Conservation (phyloP, 1,140 invertebrate species). For the Drosophila lowei region DNA sequence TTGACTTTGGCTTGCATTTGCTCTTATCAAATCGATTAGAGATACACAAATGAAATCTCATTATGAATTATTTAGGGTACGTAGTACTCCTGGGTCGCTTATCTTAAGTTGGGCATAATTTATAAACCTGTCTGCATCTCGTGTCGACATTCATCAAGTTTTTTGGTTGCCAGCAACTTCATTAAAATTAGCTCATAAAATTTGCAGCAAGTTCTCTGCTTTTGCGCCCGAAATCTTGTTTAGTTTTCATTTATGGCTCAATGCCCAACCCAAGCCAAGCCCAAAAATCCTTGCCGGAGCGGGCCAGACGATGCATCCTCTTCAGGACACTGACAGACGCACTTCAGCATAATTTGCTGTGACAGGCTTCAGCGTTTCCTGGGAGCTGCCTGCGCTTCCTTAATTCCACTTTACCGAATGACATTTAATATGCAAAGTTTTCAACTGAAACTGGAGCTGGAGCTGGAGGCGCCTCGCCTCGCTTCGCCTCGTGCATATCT, state of each 20-base stretch:
- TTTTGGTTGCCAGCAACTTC: conserved; percentile 60
- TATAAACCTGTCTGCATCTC: conserved; percentile 67
- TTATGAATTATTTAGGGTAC: conserved; percentile 45
- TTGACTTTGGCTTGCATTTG: too few relatives aligned
- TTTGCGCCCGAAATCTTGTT: conserved; percentile 70
- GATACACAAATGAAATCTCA: conserved; percentile 21
- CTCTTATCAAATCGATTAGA: too few relatives aligned
- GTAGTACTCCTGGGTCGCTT: conserved; percentile 5
- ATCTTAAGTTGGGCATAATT: conserved; percentile 65
- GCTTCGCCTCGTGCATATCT: conserved; percentile 47
- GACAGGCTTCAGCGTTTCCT: conserved; percentile 68
- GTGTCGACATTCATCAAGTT: conserved; percentile 72
- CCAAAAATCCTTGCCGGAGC: conserved; percentile 18
- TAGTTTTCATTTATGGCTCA: conserved; percentile 80
- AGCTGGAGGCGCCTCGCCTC: conserved; percentile 25
- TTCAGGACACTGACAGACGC: conserved; percentile 71
- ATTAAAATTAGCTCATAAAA: conserved; percentile 81
- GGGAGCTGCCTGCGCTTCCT: conserved; percentile 46
- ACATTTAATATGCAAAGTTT: conserved; percentile 81
- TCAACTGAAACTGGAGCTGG: conserved; percentile 26
- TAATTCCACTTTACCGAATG: conserved; percentile 80
- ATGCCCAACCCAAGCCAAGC: conserved; percentile 35
- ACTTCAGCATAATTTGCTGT: conserved; percentile 79
- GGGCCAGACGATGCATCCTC: conserved; percentile 49
- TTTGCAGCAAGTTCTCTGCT: conserved; percentile 58